Conservation (phyloP, 2,113 vertebrate genomes). For the Rhea americana region DNA sequence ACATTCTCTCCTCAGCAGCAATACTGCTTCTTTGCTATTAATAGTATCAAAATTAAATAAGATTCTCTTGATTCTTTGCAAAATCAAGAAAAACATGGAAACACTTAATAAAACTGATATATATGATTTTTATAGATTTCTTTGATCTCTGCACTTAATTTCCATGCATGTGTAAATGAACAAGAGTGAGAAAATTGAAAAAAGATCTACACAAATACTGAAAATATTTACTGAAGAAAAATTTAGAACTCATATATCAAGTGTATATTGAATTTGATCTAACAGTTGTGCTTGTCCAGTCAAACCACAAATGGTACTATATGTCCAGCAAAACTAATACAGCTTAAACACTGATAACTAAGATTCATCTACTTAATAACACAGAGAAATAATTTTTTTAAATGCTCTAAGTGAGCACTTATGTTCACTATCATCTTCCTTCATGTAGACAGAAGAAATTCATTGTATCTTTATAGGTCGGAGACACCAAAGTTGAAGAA, state of each 20-base stretch:
- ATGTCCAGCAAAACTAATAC: not conserved
- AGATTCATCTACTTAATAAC: not conserved
- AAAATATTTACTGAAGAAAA: not conserved
- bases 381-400: not conserved
- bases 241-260: not conserved
- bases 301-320: not conserved
- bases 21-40: not conserved
- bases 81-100: not conserved
- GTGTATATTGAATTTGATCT: not conserved
- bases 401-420: not conserved
- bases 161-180: not conserved
- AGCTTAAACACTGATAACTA: not conserved
- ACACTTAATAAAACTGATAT: not conserved
- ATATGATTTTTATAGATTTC: not conserved
- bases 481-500: not conserved
- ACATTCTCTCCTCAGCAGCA: not conserved
- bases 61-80: not conserved
- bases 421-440: not conserved
- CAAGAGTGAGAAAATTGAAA: not conserved
- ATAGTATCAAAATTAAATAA: not conserved
- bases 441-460: slow-evolving; percentile 43
- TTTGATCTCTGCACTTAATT: not conserved
- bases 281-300: not conserved
- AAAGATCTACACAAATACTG: not conserved
- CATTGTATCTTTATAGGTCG: not conserved